Evolutionary conservation across 2,888 invertebrate genomes (phyloP), one percentile per base, ranked within the genome.

Genomic region (Dicycla oo): DNA sequence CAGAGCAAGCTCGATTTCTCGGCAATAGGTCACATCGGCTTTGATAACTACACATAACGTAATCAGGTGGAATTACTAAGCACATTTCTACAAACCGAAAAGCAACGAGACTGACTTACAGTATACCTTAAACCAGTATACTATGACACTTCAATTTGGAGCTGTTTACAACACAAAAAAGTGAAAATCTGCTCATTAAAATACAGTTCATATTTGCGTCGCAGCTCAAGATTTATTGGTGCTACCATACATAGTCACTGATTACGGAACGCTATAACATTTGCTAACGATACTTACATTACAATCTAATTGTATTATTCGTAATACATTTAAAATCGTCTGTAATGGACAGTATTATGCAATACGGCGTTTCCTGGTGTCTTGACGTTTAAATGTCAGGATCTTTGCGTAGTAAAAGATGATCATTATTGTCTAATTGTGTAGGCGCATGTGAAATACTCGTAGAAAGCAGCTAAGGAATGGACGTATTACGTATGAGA

Each of bases 281-380:
- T 66, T 58, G 47, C 66, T 70, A 79, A 73, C 53, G 62, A 74
- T 67, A 60, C 13, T 54, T 54, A 51, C 51, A 76, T 66, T 60
- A 60, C n/a, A 51, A 63, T 58, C 1, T 64, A 69, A 61, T 79
- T 78, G 43, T 69, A 57, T 45, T 70, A 62, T 51, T 67, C 26
- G 34, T 73, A 63, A 74, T 74, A 72, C 56, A 66, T 69, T 69
- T 71, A 67, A 66, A 83, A 61, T 77, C 53, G 0, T 56, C 1
- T 67, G 13, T 84, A 72, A 83, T 74, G 47, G 63, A n/a, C 1
- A 0, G 6, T 51, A 63, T 84, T 82, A 69, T 54, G 63, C 43
- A 86, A 82, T 47, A 47, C 69, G 60, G 54, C 60, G 74, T 80
- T 86, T 84, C 80, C 86, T 80, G 75, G 64, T 72, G 65, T 47